Evolutionary conservation across 2,888 invertebrate species (phyloP).

Genomic region (Cephus spinipes): DNA sequence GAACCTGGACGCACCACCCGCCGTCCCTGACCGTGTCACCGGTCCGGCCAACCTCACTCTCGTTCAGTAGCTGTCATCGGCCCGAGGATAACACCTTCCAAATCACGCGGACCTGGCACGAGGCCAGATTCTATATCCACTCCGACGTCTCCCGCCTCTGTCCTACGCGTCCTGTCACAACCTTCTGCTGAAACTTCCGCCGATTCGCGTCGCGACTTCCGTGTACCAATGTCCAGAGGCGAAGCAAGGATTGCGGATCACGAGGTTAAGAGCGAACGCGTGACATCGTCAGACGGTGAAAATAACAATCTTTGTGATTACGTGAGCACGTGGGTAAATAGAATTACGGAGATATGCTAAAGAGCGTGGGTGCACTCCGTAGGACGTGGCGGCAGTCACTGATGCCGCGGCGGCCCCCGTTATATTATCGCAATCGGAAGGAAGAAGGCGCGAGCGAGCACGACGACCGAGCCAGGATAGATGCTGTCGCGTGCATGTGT

Average conservation of each 20-base stretch:
- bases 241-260: background rate
- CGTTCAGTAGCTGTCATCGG: background rate
- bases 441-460: conserved; percentile 39
- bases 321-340: background rate
- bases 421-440: conserved; percentile 47
- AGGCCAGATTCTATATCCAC: background rate
- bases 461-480: conserved; percentile 61
- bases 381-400: conserved; percentile 38
- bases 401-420: conserved; percentile 38
- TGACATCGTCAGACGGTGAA: background rate
- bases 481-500: conserved; percentile 65
- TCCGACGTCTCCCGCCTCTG: background rate
- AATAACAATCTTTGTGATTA: background rate
- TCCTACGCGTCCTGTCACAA: background rate
- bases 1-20: background rate
- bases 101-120: background rate
- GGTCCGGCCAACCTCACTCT: background rate
- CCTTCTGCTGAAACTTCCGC: background rate
- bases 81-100: background rate
- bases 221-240: background rate
- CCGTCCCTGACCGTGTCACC: background rate
- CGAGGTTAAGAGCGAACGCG: background rate
- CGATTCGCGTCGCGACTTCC: background rate
- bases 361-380: conserved; percentile 29
- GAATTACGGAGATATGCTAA: background rate